Evolutionary conservation across 2,888 invertebrate genomes (phyloP).

Genomic region (Dolichomitus sp.): DNA sequence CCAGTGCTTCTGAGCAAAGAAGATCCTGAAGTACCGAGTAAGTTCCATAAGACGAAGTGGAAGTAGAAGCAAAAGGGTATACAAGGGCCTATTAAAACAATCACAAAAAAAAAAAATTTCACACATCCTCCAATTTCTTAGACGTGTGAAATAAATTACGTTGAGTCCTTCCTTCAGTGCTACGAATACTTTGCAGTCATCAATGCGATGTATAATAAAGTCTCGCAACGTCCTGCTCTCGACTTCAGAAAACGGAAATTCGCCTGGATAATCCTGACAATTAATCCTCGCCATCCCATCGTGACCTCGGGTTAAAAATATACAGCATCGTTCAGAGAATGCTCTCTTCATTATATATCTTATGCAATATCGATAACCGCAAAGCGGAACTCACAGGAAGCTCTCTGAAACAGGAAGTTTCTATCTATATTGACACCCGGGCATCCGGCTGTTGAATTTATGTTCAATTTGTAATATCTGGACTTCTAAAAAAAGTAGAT

Average conservation of each 20-base stretch:
- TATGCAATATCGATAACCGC: slow-evolving; percentile 13
- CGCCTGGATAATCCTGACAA: slow-evolving; percentile 49
- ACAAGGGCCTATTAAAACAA: slow-evolving; percentile 57
- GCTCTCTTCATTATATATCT: background rate
- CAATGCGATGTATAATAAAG: slow-evolving; percentile 13
- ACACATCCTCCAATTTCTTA: background rate
- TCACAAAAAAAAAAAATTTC: background rate
- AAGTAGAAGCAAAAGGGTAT: slow-evolving; percentile 55
- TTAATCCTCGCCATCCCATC: background rate
- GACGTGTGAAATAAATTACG: slow-evolving; percentile 13
- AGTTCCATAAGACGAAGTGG: slow-evolving; percentile 36
- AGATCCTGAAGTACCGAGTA: slow-evolving; percentile 54
- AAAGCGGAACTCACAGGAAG: slow-evolving; percentile 46
- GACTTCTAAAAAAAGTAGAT: slow-evolving; percentile 29
- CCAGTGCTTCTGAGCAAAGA: slow-evolving; percentile 56
- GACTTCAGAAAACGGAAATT: slow-evolving; percentile 61
- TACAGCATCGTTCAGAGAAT: background rate
- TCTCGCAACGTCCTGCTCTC: slow-evolving; percentile 56
- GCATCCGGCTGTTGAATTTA: slow-evolving; percentile 56
- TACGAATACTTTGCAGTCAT: slow-evolving; percentile 54
- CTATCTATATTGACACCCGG: slow-evolving; percentile 62
- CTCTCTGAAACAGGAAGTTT: slow-evolving; percentile 60
- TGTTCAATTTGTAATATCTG: slow-evolving; percentile 53
- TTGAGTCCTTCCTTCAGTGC: slow-evolving; percentile 61
- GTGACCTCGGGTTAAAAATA: slow-evolving; percentile 39